Evolutionary conservation across 2,888 invertebrate genomes (phyloP), one percentile per base, ranked within the genome.

Genomic region (Agonopterix heracliana): DNA sequence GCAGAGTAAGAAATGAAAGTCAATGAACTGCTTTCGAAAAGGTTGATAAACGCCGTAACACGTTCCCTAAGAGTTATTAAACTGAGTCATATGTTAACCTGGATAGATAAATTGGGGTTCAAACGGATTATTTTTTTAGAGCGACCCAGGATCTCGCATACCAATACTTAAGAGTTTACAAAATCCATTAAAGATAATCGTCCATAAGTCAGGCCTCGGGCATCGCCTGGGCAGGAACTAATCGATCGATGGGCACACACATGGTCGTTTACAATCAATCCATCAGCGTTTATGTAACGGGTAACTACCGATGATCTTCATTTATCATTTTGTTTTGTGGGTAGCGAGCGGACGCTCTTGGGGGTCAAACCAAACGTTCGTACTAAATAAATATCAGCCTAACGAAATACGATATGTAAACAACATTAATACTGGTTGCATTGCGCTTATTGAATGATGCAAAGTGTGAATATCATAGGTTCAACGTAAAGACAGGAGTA

Each of bases 291-390:
- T 79, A 81, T 81, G 82, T 84, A 81, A 80, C 77, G 72, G 75
- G 71, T 77, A 84, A 86, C 87, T 86, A 83, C 82, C 78, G 83
- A 79, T 75, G 77, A 75, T 79, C 75, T 79, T 74, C 81, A 88
- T 88, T 88, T 84, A 87, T 88, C 88, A 88, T 86, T 81, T 80
- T 78, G 80, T 84, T 81, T 82, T 80, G 80, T 83, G 81, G 73
- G 82, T 82, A 84, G 82, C 78, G 65, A 65, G 57, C 72, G 63
- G 53, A 62, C 78, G 71, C 81, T 75, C 78, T 81, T 78, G 78
- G 80, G 81, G 85, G 83, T 79, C 83, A 82, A 65, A 64, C 54
- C 63, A 65, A 65, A 74, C 67, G 68, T 66, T 63, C 54, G 57
- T 69, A 67, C 63, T 60, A 64, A 77, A 74, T 70, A 77, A 78